Evolutionary conservation across 2,888 invertebrate species (phyloP).

Genomic region (Branchinecta sandiegonensis): DNA sequence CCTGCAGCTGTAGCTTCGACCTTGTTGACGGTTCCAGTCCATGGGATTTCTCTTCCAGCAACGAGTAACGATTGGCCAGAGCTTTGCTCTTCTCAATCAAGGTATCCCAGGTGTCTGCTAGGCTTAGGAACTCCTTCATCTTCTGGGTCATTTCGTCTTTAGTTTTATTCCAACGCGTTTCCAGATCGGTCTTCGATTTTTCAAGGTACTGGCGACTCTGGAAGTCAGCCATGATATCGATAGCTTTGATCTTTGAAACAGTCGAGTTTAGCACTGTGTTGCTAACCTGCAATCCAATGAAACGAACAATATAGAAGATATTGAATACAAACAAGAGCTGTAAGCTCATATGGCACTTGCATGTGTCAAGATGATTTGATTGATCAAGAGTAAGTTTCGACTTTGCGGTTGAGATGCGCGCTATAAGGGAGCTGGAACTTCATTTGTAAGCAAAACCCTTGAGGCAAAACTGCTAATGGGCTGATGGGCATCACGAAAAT

Average conservation of each 20-base stretch:
- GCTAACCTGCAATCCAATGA: neutral
- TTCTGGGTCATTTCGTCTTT: neutral
- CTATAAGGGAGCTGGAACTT: too few species aligned
- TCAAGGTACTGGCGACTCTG: constrained; percentile 12
- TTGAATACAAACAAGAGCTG: too few species aligned
- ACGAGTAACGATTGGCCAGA: neutral
- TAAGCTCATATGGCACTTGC: too few species aligned
- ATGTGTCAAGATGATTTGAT: too few species aligned
- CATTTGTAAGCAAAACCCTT: too few species aligned
- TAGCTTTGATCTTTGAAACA: constrained; percentile 9
- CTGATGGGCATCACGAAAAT: too few species aligned
- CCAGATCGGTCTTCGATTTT: neutral
- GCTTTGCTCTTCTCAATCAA: constrained; percentile 1
- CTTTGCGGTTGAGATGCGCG: too few species aligned
- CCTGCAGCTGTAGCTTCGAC: constrained; percentile 55
- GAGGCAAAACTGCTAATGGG: too few species aligned
- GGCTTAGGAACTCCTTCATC: neutral
- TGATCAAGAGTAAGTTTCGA: too few species aligned
- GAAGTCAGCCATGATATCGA: neutral
- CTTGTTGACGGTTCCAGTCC: constrained; percentile 60
- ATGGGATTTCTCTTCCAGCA: constrained; percentile 56
- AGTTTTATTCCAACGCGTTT: neutral
- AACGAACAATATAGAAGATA: too few species aligned
- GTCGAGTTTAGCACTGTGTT: neutral
- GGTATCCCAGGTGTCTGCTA: neutral